Evolutionary conservation across 2,113 vertebrate species (phyloP), one percentile per base, ranked within the genome.

Genomic region (Ophthalmolycus amberensis): DNA sequence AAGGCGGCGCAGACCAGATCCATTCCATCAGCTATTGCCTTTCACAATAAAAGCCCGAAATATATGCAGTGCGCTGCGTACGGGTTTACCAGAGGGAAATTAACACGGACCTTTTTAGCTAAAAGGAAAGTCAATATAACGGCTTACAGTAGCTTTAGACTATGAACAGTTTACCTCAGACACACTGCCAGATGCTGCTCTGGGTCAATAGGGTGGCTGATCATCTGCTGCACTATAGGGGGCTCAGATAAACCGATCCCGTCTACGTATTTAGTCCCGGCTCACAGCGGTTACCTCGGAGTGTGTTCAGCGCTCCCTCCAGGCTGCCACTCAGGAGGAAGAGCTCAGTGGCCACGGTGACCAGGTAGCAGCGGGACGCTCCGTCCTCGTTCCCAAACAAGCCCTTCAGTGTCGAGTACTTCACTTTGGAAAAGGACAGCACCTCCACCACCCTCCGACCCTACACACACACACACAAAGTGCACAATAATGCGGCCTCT

Each of bases 281-380:
- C 32, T 34, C 62, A 11, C 46, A 63, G 34, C 11, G 0, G 9
- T 88, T 95, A 99, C 98, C 97, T 95, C 94, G 95, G 8, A 99
- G 90, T 7, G 96, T 89, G 83, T 94, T 94, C 1, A 96, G 89
- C 0, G 97, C 98, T 82, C 95, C 96, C 82, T 97, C 95, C 74
- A 96, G 89, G 59, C 94, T 95, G 83, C 96, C 96, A 70, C 92
- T 96, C 88, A 96, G 94, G 52, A 99, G 94, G 85, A 96, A 97
- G 77, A 98, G 94, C 90, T 99, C 97, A 56, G 95, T 92, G 4
- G 98, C 97, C 92, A 95, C 87, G 70, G 97, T 99, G 89, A 99
- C 88, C 87, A 98, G 94, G 81, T 90, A 93, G 91, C 97, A 99
- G 83, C 95, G 96, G 2, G 97, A 95, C 5, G 94, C 93, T 63